These are phyloP conservation scores for Sebastes wilsoni DNA, from an alignment of 2,797 vertebrate species.

Conservation along the genomic window DNA sequence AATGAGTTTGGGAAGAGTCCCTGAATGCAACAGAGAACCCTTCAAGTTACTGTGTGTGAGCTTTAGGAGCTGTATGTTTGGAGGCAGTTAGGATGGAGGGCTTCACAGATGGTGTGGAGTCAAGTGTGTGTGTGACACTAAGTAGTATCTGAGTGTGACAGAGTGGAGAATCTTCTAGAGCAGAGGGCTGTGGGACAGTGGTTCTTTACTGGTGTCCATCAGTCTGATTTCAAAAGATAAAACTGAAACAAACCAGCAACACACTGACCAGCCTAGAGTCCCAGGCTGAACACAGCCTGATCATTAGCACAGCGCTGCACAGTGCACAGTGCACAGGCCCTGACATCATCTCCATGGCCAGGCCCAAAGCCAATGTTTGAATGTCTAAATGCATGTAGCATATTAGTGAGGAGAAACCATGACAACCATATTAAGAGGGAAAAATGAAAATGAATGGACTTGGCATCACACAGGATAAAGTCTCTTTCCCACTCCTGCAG, in stretches of 20 bases:
- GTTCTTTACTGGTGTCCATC: not conserved
- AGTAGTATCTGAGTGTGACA: slow-evolving; percentile 68
- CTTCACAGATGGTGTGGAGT: slow-evolving; percentile 66
- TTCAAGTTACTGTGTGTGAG: not conserved
- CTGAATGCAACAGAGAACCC: not conserved
- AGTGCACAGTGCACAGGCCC: not conserved
- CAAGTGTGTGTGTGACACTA: slow-evolving; percentile 70
- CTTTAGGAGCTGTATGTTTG: not conserved
- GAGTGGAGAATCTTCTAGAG: slow-evolving; percentile 20
- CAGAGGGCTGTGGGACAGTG: not conserved
- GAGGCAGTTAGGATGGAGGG: slow-evolving; percentile 5
- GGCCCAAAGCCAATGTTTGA: not conserved
- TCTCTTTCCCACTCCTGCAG: not conserved
- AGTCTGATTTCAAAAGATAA: not conserved
- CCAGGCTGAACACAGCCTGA: not conserved
- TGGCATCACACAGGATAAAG: not conserved
- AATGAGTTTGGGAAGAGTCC: not conserved
- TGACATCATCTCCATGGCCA: not conserved
- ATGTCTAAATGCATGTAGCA: not conserved
- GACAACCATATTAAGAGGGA: not conserved
- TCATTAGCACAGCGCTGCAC: no score
- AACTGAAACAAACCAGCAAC: not conserved
- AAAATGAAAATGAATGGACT: not conserved
- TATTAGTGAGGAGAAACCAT: not conserved
- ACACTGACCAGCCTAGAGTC: not conserved